Base-by-base conservation (phyloP, 1,140 invertebrate genomes). In the Oryzaephilus surinamensis region DNA sequence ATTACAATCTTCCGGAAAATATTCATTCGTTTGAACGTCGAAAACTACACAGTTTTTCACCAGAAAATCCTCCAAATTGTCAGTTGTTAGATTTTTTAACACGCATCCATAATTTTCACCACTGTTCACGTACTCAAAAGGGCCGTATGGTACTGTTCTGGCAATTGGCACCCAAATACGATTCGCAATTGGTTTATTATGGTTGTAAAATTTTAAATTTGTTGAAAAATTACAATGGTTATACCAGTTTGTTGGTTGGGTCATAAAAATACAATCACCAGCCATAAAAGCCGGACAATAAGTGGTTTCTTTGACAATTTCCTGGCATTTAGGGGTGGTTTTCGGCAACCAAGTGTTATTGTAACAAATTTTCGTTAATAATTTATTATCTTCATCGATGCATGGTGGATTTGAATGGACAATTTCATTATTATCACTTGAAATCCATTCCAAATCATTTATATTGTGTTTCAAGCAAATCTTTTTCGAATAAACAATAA, bases 331-430 rank as follows among this genome's bases (percentile, higher is more conserved):
- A 10, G 24, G 13, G 7, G 38, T 10, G 7, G 8, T 33, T 15
- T 18, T 4, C 4, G 49, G 45, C 8, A 34, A 21, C 49, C 49
- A 51, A 1, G 21, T 18, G 13, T 32, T 27, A 32, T 45, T 39
- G 1, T 8, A 13, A 31, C 49, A 51, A 35, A 43, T 32, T 38
- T 46, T 45, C 5, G 16, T 37, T 12, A 51, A 23, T 18, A 42
- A 11, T 23, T 39, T 43, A 2, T 32, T 20, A 13, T 36, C 11
- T 28, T 38, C 14, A 17, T 45, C 32, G 6, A 45, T 15, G 28
- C 49, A 51, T 10, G 41, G 34, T n/a, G 49, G 46, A 19, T 24
- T 20, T 2, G 49, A 45, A 7, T 48, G 12, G 8, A 45, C 29
- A 6, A 50, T 31, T 32, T 34, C 31, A 28, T 45, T 32, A 7